Evolutionary conservation across 2,888 invertebrate species (phyloP), one percentile per base, ranked within the genome.

Genomic region (Reticulitermes lucifugus): DNA sequence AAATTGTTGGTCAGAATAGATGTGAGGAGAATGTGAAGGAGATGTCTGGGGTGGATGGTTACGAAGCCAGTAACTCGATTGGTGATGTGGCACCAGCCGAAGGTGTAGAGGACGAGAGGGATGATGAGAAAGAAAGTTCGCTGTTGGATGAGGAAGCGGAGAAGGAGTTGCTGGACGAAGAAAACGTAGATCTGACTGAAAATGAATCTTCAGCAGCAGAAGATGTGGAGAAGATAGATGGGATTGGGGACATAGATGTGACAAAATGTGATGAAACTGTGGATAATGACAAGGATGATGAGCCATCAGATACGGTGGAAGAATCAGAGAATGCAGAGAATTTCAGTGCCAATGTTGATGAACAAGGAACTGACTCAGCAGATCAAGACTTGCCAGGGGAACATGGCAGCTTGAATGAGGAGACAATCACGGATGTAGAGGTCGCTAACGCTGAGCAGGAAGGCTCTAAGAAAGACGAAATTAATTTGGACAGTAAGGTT

Each of bases 121-220:
- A 73, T 35, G 35, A 18, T 3, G 41, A 73, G 3, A 73, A 41
- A 41, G 35, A 73, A 21, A 35, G 41, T 35, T 41, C 21, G 18
- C 2, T 35, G 6, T 18, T 55, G 55, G 55, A 55, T 29, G 81
- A 60, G 22, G 81, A 60, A 65, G n/a, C 60, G 35, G 81, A 81
- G 41, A 70, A 65, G 46, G 82, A 41, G 21, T 43, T 70, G 18
- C 12, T 83, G 25, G 71, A 43, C 18, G 82, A 83, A 83, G 41
- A 55, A 29, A 60, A 12, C 60, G 10, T 77, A 51, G 18, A 75
- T 60, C n/a, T 59, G 22, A 35, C 51, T 29, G 55, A 51, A 21
- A 55, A 59, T 7, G 60, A 25, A 29, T 81, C 60, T 81, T 22
- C n/a, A 25, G 35, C 35, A 35, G 35, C 35, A 29, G 55, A 77